These are phyloP conservation scores for Euzetes globulus DNA, from an alignment of 2,888 invertebrate genomes.

Conservation along the genomic window DNA sequence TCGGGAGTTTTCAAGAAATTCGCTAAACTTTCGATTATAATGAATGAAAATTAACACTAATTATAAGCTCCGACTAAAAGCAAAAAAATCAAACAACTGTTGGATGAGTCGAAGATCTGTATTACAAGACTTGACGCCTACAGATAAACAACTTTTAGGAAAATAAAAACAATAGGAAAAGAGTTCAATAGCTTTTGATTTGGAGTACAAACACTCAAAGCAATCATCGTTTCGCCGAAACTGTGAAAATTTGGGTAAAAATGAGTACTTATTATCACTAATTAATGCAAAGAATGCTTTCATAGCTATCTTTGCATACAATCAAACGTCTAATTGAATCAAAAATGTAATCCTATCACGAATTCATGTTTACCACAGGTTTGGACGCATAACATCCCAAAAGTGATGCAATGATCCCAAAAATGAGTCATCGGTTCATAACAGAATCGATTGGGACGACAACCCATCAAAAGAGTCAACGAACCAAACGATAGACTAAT, in stretches of 20 bases:
- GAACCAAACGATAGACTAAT: background rate
- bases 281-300: background rate
- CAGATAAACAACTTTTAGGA: background rate
- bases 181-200: background rate
- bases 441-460: background rate
- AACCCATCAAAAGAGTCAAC: background rate
- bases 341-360: background rate
- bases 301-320: background rate
- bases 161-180: background rate
- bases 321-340: background rate
- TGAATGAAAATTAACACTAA: background rate
- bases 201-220: background rate
- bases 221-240: background rate
- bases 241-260: background rate
- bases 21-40: background rate
- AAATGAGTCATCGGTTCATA: conserved; percentile 9
- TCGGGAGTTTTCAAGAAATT: background rate
- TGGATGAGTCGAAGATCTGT: background rate
- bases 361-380: background rate
- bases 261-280: background rate
- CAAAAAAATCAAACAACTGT: background rate
- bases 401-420: conserved; percentile 16
- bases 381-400: background rate
- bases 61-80: background rate
- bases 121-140: background rate